phyloP scores from a whole-genome alignment of 2,888 invertebrate species.

The Zygaena filipendulae region DNA sequence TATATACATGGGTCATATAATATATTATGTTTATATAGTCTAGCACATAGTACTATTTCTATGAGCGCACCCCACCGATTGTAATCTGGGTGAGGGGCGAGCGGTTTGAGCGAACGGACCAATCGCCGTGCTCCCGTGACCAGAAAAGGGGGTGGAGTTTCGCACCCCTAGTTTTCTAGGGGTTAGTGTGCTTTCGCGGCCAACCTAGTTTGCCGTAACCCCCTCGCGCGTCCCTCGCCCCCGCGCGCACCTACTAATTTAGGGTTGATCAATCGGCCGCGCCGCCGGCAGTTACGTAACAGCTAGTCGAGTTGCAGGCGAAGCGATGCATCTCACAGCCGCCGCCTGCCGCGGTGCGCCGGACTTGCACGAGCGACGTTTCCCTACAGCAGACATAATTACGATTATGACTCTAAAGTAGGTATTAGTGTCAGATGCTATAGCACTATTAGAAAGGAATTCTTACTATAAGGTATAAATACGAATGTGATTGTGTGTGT shows the following conservation, averaged over 20 bases:
- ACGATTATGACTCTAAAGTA: too few species aligned
- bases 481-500: too few species aligned
- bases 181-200: conserved; percentile 69
- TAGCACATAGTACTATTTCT: conserved; percentile 62
- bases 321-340: conserved; percentile 11
- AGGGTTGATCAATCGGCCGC: conserved; percentile 63
- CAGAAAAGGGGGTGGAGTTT: conserved; percentile 69
- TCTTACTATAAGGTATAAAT: too few species aligned
- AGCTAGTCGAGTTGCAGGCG: conserved; percentile 32
- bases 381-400: too few species aligned
- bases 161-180: conserved; percentile 70
- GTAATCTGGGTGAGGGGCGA: conserved; percentile 66
- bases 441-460: too few species aligned
- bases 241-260: conserved; percentile 57
- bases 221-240: conserved; percentile 34
- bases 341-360: conserved; percentile 8
- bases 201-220: conserved; percentile 64
- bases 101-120: conserved; percentile 55
- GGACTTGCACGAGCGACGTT: too few species aligned
- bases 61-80: conserved; percentile 68
- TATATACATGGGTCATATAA: too few species aligned
- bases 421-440: too few species aligned
- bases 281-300: conserved; percentile 46
- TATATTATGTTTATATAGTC: too few species aligned
- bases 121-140: conserved; percentile 65